A percentile compares a stretch with the other conserved stretches of the same genome.
phyloP scores from a whole-genome alignment of 2,888 invertebrate species.

The Nomada fucata region DNA sequence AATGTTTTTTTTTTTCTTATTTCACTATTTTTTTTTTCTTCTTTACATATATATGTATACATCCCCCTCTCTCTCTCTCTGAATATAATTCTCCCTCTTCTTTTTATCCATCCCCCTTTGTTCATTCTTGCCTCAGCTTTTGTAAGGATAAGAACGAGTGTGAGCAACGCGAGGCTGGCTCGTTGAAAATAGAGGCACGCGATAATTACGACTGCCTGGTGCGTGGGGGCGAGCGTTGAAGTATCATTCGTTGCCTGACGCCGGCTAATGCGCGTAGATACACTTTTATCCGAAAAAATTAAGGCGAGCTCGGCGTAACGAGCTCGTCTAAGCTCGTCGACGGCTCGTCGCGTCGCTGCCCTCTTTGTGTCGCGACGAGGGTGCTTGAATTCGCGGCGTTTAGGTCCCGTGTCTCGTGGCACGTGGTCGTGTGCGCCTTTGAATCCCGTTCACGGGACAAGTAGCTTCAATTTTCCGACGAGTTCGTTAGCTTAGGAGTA shows the following conservation, averaged over 20 bases:
- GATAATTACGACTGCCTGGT: slow-evolving; percentile 54
- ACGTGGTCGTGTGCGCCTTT: background rate
- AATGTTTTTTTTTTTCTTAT: slow-evolving; percentile 11
- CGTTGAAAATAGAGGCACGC: slow-evolving; percentile 40
- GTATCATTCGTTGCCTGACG: slow-evolving; percentile 29
- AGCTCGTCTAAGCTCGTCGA: slow-evolving; percentile 3
- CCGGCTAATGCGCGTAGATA: slow-evolving; percentile 39
- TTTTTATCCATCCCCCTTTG: background rate
- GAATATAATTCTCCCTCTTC: background rate
- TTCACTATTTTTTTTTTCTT: background rate
- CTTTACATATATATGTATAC: background rate
- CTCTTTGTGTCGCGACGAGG: slow-evolving; percentile 22
- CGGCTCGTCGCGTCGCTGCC: background rate
- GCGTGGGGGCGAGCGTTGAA: slow-evolving; percentile 32
- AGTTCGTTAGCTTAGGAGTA: background rate
- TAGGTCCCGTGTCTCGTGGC: slow-evolving; percentile 3
- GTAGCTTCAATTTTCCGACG: background rate
- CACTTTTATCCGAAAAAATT: slow-evolving; percentile 28
- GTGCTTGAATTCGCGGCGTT: slow-evolving; percentile 27
- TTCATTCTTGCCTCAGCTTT: too few species aligned
- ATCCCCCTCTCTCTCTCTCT: background rate
- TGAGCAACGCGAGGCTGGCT: background rate
- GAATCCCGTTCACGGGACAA: background rate
- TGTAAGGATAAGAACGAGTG: background rate
- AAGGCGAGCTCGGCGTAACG: background rate